These are phyloP conservation scores for honey bee (Apis mellifera) DNA, from an alignment of 1,140 invertebrate genomes.

Conservation along the genomic window Amel_HAv3.1 CM009933.2:7627001-7627500, in stretches of 20 bases:
- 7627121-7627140: background rate
- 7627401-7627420: background rate
- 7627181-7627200: slow-evolving; percentile 15
- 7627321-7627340: slow-evolving; percentile 10
- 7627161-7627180: background rate
- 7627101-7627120: background rate
- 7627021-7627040: background rate
- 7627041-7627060: no score
- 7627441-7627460: no score
- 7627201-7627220: slow-evolving; percentile 16
- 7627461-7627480: no score
- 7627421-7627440: no score
- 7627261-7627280: background rate
- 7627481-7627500: no score
- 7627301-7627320: background rate
- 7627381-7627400: background rate
- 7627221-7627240: slow-evolving; percentile 20
- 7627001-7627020: no score
- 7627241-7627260: slow-evolving; percentile 7
- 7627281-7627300: background rate
- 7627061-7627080: no score
- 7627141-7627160: background rate
- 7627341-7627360: background rate
- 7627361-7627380: background rate
- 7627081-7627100: background rate